phyloP scores from a whole-genome alignment of 1,140 invertebrate species.

The Pseudomyrmex gracilis region DNA sequence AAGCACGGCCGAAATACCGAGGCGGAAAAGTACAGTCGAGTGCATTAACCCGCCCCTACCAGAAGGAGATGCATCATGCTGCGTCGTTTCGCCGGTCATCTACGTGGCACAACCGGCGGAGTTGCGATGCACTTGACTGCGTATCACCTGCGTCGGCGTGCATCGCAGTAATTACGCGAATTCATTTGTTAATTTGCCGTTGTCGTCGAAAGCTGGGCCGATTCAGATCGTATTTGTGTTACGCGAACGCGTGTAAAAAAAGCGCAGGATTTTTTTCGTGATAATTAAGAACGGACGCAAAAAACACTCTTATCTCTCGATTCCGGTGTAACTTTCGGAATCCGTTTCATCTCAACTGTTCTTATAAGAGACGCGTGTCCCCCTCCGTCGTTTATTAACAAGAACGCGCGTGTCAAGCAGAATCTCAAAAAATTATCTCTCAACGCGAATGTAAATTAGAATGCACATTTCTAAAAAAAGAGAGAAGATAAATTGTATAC shows the following conservation, averaged over 20 bases:
- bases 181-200: conserved; percentile 28
- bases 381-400: background rate
- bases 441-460: background rate
- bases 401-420: background rate
- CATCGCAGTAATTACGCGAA: conserved; percentile 46
- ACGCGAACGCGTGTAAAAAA: conserved; percentile 15
- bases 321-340: background rate
- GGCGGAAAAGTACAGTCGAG: conserved; percentile 11
- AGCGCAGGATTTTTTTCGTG: background rate
- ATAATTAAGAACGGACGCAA: conserved; percentile 28
- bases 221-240: conserved; percentile 24
- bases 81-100: background rate
- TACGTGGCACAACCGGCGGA: background rate
- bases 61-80: background rate
- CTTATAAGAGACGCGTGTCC: background rate
- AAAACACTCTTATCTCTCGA: conserved; percentile 25
- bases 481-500: too few relatives aligned
- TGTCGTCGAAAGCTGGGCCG: background rate
- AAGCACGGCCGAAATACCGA: conserved; percentile 26
- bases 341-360: background rate
- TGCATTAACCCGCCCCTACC: conserved; percentile 30
- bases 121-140: conserved; percentile 25
- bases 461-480: background rate
- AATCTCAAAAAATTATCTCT: background rate
- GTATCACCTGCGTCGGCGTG: conserved; percentile 22